These are phyloP conservation scores for Vulpes ferrilata DNA, from an alignment of 2,113 vertebrate species.

Conservation along the genomic window DNA sequence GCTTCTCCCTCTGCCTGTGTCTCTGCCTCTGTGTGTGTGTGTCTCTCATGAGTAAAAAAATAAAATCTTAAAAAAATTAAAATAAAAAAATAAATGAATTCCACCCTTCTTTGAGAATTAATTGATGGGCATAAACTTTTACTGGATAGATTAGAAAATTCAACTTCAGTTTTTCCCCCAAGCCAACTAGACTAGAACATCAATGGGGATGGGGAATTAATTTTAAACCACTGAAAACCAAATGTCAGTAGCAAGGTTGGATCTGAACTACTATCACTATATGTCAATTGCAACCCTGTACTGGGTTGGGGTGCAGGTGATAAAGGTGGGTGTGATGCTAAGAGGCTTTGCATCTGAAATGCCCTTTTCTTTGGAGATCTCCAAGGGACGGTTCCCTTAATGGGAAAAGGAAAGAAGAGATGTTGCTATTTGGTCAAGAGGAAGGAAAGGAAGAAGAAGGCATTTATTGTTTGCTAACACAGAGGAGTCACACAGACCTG, in stretches of 20 bases:
- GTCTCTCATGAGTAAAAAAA: no score
- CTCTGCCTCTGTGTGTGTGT: no score
- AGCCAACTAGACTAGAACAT: neutral
- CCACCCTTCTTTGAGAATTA: neutral
- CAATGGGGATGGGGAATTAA: neutral
- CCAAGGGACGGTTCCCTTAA: neutral
- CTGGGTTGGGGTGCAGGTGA: neutral
- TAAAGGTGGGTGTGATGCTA: neutral
- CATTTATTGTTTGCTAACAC: neutral
- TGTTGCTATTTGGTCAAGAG: neutral
- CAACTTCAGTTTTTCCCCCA: neutral
- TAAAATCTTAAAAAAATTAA: neutral
- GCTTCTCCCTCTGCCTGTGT: no score
- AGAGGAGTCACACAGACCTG: neutral
- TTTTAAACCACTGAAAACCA: slow-evolving; percentile 54
- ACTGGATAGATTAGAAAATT: neutral
- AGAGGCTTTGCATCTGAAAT: neutral
- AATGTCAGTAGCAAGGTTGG: neutral
- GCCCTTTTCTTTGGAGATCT: neutral
- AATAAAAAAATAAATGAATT: neutral
- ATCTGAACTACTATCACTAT: neutral
- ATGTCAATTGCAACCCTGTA: neutral
- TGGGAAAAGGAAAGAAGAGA: neutral
- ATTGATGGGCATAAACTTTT: neutral
- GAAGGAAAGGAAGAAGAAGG: neutral